Conservation (phyloP, 2,797 vertebrate genomes). For the Muscicapa striata region DNA sequence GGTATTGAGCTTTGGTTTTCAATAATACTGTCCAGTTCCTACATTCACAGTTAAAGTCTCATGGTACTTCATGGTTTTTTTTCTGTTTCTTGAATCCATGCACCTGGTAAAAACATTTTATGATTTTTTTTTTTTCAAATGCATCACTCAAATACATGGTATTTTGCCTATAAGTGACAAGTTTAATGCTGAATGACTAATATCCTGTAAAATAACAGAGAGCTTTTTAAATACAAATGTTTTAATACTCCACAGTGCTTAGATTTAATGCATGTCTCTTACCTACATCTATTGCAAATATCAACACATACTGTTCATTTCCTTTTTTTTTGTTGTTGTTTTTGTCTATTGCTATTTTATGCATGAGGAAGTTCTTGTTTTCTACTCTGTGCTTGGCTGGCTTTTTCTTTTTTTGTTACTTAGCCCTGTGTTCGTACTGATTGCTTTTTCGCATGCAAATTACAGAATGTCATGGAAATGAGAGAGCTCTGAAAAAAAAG, state of each 20-base stretch:
- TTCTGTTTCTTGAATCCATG: constrained; percentile 26
- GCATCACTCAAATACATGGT: constrained; percentile 13
- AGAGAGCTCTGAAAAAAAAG: constrained; percentile 61
- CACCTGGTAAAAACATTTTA: constrained; percentile 16
- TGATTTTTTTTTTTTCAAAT: neutral
- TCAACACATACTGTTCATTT: constrained; percentile 56
- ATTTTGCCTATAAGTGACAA: constrained; percentile 13
- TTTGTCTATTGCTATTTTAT: constrained; percentile 75
- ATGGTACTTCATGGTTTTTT: neutral
- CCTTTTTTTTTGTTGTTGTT: constrained; percentile 44
- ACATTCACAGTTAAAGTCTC: neutral
- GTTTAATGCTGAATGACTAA: constrained; percentile 49
- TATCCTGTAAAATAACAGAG: constrained; percentile 7
- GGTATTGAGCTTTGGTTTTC: constrained; percentile 4
- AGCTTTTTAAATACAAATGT: constrained; percentile 57
- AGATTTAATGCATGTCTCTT: constrained; percentile 71
- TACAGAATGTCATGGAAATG: constrained; percentile 73
- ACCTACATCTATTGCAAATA: constrained; percentile 58
- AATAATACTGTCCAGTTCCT: neutral
- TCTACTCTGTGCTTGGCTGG: constrained; percentile 74
- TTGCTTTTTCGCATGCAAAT: constrained; percentile 80
- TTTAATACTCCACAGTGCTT: constrained; percentile 45
- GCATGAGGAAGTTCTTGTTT: constrained; percentile 79
- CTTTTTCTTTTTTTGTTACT: constrained; percentile 68
- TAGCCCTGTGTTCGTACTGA: constrained; percentile 74